phyloP scores from a whole-genome alignment of 2,888 invertebrate genomes.

The Thyatira batis region DNA sequence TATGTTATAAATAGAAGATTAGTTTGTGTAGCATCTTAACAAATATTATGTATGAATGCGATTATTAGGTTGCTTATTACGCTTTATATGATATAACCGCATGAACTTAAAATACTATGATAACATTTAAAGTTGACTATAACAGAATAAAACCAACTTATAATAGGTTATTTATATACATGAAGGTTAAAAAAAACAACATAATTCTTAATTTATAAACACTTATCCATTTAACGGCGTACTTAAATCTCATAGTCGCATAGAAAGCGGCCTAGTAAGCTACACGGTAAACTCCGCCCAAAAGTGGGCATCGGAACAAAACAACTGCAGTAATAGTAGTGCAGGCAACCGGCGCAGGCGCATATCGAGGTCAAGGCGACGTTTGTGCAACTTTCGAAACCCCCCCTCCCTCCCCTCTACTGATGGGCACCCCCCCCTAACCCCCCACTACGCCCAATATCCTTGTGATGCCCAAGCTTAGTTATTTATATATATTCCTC shows the following conservation, averaged over 20 bases:
- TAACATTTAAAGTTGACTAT: no score
- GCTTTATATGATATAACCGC: no score
- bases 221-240: not conserved
- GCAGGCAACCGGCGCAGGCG: slow-evolving; percentile 34
- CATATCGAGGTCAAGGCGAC: slow-evolving; percentile 70
- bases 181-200: no score
- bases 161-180: no score
- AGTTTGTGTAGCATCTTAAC: no score
- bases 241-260: not conserved
- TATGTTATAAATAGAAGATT: no score
- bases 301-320: slow-evolving; percentile 16
- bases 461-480: slow-evolving; percentile 24
- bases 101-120: no score
- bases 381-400: slow-evolving; percentile 72
- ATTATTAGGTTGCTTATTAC: no score
- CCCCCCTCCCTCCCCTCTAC: slow-evolving; percentile 42
- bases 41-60: no score
- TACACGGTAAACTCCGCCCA: not conserved
- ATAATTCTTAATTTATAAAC: no score
- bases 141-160: no score
- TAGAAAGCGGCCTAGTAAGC: not conserved
- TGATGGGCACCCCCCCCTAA: slow-evolving; percentile 20
- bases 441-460: slow-evolving; percentile 15
- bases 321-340: slow-evolving; percentile 42
- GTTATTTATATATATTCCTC: slow-evolving; percentile 38